Conservation (phyloP, 2,888 invertebrate species). For the Silvanus unidentatus region DNA sequence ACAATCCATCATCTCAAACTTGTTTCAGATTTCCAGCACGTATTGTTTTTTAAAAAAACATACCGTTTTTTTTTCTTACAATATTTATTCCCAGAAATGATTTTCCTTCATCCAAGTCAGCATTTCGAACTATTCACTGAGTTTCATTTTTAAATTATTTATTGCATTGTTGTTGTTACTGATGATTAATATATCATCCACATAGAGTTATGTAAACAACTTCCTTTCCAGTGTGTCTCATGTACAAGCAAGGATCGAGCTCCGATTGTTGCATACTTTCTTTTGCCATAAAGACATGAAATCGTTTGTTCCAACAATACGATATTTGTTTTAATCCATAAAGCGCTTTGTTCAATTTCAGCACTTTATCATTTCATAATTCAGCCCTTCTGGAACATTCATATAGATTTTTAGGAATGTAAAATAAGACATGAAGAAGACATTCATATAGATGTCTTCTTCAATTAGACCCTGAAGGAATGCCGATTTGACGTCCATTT, state of each 20-base stretch:
- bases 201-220: neutral
- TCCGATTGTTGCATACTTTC: neutral
- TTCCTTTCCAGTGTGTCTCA: neutral
- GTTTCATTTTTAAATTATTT: too few relatives aligned
- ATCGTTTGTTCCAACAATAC: neutral
- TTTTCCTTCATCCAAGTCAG: too few relatives aligned
- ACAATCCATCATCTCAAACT: neutral
- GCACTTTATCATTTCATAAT: neutral
- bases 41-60: neutral
- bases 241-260: constrained; percentile 1
- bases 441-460: constrained; percentile 1
- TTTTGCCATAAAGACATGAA: neutral
- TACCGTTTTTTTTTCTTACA: too few relatives aligned
- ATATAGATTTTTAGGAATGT: neutral
- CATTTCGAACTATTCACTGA: too few relatives aligned
- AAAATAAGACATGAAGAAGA: too few relatives aligned
- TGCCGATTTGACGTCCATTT: neutral
- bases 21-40: neutral
- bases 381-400: neutral
- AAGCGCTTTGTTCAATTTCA: neutral
- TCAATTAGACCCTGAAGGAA: neutral
- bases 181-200: neutral
- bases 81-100: too few relatives aligned
- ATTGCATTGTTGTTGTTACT: too few relatives aligned
- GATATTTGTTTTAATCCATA: neutral